phyloP scores from a whole-genome alignment of 2,888 invertebrate species.

The Hartigia nigra region DNA sequence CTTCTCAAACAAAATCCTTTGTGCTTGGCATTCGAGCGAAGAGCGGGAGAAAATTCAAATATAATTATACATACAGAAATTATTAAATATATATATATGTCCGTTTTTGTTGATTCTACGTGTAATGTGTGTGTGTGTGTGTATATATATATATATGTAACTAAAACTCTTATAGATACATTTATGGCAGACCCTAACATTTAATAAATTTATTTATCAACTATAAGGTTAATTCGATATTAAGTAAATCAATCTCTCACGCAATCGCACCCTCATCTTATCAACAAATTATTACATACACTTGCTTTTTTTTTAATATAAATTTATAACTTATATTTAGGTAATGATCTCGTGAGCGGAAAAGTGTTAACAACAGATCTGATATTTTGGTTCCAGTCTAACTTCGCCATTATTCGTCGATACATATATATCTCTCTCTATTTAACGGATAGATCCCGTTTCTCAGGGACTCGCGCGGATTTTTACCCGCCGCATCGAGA shows the following conservation, averaged over 20 bases:
- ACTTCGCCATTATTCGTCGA: not conserved
- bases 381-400: slow-evolving; percentile 19
- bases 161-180: slow-evolving; percentile 44
- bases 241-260: slow-evolving; percentile 62
- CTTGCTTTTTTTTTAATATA: slow-evolving; percentile 36
- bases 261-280: slow-evolving; percentile 46
- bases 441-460: not conserved
- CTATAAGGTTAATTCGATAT: slow-evolving; percentile 45
- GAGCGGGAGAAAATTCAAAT: not conserved
- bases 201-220: slow-evolving; percentile 39
- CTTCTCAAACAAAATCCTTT: not conserved
- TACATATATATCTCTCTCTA: slow-evolving; percentile 2
- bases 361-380: slow-evolving; percentile 47
- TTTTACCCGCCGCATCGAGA: not conserved
- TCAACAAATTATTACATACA: slow-evolving; percentile 45
- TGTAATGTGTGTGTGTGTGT: not conserved
- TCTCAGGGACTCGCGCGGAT: not conserved
- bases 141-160: slow-evolving; percentile 7
- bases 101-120: not conserved
- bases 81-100: not conserved
- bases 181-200: slow-evolving; percentile 58
- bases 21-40: not conserved
- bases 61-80: not conserved
- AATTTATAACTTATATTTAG: slow-evolving; percentile 42
- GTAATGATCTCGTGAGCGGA: slow-evolving; percentile 47